phyloP scores from a whole-genome alignment of 2,888 invertebrate genomes.

The Taenaris catops region DNA sequence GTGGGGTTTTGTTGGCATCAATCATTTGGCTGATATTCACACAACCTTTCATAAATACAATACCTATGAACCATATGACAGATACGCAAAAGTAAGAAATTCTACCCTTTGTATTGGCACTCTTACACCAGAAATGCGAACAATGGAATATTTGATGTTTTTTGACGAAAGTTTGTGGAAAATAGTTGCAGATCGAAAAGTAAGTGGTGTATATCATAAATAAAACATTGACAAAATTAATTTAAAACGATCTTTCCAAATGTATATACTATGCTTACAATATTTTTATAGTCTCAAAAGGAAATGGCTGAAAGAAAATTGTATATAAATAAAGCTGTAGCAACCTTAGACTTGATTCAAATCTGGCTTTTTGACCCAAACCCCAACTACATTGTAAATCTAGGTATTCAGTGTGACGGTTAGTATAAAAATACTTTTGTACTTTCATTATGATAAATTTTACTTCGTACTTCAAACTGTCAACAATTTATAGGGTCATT shows the following conservation, averaged over 20 bases:
- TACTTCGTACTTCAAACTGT: too few relatives aligned
- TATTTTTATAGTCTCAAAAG: conserved; percentile 30
- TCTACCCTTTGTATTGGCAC: conserved; percentile 73
- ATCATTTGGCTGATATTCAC: conserved; percentile 74
- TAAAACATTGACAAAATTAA: too few relatives aligned
- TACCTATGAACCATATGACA: conserved; percentile 66
- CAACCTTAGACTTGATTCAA: conserved; percentile 66
- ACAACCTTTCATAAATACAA: conserved; percentile 75
- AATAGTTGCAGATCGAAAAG: conserved; percentile 51
- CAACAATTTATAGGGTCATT: conserved; percentile 72
- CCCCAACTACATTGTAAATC: conserved; percentile 60
- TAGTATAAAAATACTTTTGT: too few relatives aligned
- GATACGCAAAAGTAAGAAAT: conserved; percentile 65
- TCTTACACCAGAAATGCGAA: conserved; percentile 71
- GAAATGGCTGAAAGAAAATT: conserved; percentile 26
- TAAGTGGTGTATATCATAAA: too few relatives aligned
- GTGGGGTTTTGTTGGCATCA: conserved; percentile 81
- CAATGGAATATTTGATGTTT: conserved; percentile 69
- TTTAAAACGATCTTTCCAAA: too few relatives aligned
- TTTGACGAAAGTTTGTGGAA: conserved; percentile 56
- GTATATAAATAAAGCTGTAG: conserved; percentile 44
- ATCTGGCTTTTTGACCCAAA: conserved; percentile 66
- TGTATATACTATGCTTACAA: neutral
- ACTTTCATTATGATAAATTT: too few relatives aligned
- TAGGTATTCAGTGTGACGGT: conserved; percentile 79